phyloP scores from a whole-genome alignment of 2,113 vertebrate species.

The Saccopteryx bilineata region DNA sequence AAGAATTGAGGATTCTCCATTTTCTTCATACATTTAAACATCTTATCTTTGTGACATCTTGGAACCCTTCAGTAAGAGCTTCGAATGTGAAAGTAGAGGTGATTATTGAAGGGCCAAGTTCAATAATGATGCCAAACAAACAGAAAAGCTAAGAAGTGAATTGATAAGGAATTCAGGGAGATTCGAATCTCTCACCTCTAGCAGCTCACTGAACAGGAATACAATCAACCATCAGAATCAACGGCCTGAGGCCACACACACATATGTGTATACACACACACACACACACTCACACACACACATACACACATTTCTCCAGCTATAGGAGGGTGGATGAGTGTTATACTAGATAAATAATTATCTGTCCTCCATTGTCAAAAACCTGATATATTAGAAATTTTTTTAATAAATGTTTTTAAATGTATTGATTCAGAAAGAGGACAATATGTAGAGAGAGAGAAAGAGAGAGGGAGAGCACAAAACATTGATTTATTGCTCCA shows the following conservation, averaged over 20 bases:
- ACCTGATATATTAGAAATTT: background rate
- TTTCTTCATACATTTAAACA: slow-evolving; percentile 1
- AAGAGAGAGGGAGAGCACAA: too few species aligned
- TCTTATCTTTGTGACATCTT: slow-evolving; percentile 59
- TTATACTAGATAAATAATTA: background rate
- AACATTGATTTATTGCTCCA: too few species aligned
- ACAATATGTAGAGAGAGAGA: too few species aligned
- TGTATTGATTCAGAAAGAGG: too few species aligned
- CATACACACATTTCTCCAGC: background rate
- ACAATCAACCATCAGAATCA: slow-evolving; percentile 45
- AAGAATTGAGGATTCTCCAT: slow-evolving; percentile 5
- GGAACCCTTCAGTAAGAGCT: slow-evolving; percentile 25
- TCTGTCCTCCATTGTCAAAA: background rate
- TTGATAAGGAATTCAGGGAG: background rate
- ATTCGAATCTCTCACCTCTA: background rate
- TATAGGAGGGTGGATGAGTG: background rate
- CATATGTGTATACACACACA: too few species aligned
- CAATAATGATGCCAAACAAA: background rate
- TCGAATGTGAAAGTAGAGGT: slow-evolving; percentile 33
- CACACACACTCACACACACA: background rate
- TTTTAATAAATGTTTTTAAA: too few species aligned
- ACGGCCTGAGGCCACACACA: background rate
- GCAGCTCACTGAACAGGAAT: slow-evolving; percentile 43
- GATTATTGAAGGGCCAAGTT: slow-evolving; percentile 46
- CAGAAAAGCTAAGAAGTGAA: background rate